Base-by-base conservation (phyloP, 2,797 vertebrate genomes). In the Amblyopsis hoosieri region DNA sequence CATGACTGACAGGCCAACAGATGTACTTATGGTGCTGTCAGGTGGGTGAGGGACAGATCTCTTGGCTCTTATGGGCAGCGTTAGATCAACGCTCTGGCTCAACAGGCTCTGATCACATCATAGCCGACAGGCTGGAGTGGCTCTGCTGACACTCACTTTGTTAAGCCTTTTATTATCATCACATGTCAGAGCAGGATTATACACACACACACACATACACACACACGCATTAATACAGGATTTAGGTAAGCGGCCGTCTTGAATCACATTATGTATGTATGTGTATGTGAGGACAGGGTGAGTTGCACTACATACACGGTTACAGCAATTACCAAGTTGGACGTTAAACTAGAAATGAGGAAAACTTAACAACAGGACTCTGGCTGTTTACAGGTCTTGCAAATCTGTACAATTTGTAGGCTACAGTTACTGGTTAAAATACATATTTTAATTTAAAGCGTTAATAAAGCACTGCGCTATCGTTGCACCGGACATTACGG, bases 291-390 rank as follows among this genome's bases (percentile, higher is more conserved):
- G 11, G 62, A 85, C 71, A 70, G 61, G 74, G 71, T 23, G 74
- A 84, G 85, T 86, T 80, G 79, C 74, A 77, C 79, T 77, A 83
- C 66, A 74, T 65, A 71, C 72, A 76, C 56, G 54, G 53, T 66
- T 74, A 53, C 45, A 71, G 76, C 19, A 19, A 2, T 19, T 19
- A 19, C 19, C 19, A 19, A 19, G 19, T 19, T 19, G 19, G 2
- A 19, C 2, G 19, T 19, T 19, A 19, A 19, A 19, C 19, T 19
- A 2, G 19, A 2, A 19, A 2, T 19, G 19, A 19, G 19, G 1
- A 19, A 19, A 19, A 19, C 19, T 2, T 19, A 19, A 19, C 19
- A 19, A 19, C 19, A 19, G 19, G 19, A 19, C 19, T 19, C 1
- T 19, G 19, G 19, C 19, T 19, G 19, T 19, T 19, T 19, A 19